phyloP scores from a whole-genome alignment of 1,140 invertebrate genomes.

The Rhopalosiphum maidis region DNA sequence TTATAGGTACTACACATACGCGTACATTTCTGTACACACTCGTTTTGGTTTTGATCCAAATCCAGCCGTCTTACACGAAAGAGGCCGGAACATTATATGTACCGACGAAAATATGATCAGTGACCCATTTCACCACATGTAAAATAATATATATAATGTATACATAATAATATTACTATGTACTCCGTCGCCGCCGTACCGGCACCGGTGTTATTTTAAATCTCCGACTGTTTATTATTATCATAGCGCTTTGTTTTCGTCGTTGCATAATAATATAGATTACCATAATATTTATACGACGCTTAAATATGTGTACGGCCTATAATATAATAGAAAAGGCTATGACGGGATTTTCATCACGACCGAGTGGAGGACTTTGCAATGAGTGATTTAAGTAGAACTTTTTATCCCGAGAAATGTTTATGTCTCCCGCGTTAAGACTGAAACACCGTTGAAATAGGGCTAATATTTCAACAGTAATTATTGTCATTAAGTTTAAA shows the following conservation, averaged over 20 bases:
- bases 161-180: not conserved
- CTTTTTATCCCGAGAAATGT: not conserved
- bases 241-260: not conserved
- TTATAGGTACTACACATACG: not conserved
- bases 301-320: not conserved
- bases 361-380: not conserved
- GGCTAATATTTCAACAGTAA: no score
- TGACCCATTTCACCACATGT: slow-evolving; percentile 25
- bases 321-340: not conserved
- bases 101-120: not conserved
- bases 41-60: slow-evolving; percentile 35
- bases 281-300: no score
- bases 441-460: no score
- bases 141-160: not conserved
- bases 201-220: not conserved
- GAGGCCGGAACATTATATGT: not conserved
- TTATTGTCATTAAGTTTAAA: not conserved
- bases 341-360: not conserved
- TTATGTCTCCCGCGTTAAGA: no score
- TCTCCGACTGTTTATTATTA: not conserved
- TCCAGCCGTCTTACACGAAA: not conserved
- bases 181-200: no score
- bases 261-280: not conserved
- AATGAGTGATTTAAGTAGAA: not conserved
- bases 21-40: not conserved